A percentile compares a stretch with the other conserved stretches of the same genome.
These are phyloP conservation scores for Girardinichthys multiradiatus DNA, from an alignment of 2,113 vertebrate species.

Conservation along the genomic window DNA sequence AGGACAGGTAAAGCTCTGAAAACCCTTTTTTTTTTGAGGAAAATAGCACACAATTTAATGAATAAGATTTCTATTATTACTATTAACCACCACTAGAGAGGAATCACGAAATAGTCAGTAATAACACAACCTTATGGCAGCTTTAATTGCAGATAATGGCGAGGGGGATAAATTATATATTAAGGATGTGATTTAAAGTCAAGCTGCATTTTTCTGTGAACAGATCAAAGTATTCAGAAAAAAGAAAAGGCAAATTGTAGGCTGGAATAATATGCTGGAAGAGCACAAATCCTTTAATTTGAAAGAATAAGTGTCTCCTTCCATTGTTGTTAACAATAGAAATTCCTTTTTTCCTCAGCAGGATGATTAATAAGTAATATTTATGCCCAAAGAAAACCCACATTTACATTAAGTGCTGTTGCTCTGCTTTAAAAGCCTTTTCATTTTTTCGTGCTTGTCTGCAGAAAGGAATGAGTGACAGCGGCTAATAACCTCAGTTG, in stretches of 20 bases:
- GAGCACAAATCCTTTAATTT: constrained; percentile 19
- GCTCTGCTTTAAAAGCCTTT: constrained; percentile 14
- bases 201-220: constrained; percentile 6
- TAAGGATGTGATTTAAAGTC: neutral
- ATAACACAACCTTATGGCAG: constrained; percentile 23
- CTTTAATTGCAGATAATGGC: constrained; percentile 17
- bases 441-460: constrained; percentile 1
- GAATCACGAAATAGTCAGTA: constrained; percentile 27
- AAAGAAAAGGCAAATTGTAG: constrained; percentile 9
- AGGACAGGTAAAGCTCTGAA: neutral
- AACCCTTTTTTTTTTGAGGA: neutral
- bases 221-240: constrained; percentile 8
- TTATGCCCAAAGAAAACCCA: constrained; percentile 31
- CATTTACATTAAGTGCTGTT: constrained; percentile 10
- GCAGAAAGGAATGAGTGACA: constrained; percentile 24
- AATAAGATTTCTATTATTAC: constrained; percentile 9
- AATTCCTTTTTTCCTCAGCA: constrained; percentile 17
- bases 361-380: constrained; percentile 34
- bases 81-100: constrained; percentile 31
- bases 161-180: neutral
- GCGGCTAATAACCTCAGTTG: constrained; percentile 46
- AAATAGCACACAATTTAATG: constrained; percentile 29
- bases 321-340: constrained; percentile 22
- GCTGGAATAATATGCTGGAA: constrained; percentile 18
- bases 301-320: constrained; percentile 29